Conservation (phyloP, 2,113 vertebrate genomes). For the Eulemur rufifrons region DNA sequence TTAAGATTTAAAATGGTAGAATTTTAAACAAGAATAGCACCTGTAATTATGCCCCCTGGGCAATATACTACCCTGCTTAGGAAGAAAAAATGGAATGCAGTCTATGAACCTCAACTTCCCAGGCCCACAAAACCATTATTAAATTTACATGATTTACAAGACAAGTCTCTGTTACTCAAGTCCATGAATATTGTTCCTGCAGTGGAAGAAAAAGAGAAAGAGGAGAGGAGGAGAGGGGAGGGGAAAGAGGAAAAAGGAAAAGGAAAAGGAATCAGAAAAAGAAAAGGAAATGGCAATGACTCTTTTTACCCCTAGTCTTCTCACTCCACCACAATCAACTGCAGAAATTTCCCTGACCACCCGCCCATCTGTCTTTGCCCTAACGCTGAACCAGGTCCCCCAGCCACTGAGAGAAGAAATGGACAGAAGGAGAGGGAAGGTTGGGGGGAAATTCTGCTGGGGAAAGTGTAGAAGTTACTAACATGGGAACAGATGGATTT, state of each 20-base stretch:
- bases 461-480: neutral
- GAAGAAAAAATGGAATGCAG: neutral
- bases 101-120: neutral
- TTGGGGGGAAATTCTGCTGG: neutral
- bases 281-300: neutral
- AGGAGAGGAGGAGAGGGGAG: neutral
- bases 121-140: neutral
- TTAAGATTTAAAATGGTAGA: neutral
- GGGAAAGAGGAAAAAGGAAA: neutral
- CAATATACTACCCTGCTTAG: neutral
- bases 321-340: neutral
- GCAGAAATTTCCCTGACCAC: neutral
- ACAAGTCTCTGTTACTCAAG: neutral
- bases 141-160: neutral
- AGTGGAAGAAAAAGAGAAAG: neutral
- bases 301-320: neutral
- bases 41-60: neutral
- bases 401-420: neutral
- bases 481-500: neutral
- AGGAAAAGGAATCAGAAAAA: neutral
- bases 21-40: neutral
- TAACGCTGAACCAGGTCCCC: neutral
- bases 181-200: neutral
- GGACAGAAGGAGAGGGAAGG: neutral
- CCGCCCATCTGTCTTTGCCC: neutral